Evolutionary conservation across 2,113 vertebrate species (phyloP), one percentile per base, ranked within the genome.

Genomic region (Alligator mississippiensis): DNA sequence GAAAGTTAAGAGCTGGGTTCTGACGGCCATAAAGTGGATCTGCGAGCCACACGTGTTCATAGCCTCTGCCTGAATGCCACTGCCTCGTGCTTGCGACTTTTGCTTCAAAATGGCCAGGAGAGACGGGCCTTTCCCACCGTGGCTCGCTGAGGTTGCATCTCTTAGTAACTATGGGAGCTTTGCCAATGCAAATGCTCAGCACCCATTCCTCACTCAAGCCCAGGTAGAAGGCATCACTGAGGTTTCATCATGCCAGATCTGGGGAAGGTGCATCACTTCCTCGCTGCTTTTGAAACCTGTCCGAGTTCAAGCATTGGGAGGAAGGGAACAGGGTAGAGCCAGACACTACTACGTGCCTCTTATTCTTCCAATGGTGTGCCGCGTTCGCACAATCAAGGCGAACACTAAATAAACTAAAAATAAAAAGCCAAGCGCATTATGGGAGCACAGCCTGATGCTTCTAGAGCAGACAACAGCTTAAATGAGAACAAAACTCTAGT

Each of bases 11-110:
- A 92, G 70, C 91, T 59, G 90, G 84, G 80, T 92, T 88, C 84
- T 85, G 84, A 81, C 85, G 87, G 85, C 70, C n/a, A n/a, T 68
- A 70, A 84, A 85, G 95, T 88, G 92, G 87, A 95, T 93, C 87
- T 83, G 88, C 78, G 75, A 84, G 89, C 2, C 14, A 55, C 74
- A 84, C 18, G 72, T 77, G 38, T 58, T 64, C 7, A 11, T 58
- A 66, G 93, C 84, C 90, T 88, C 83, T 88, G 92, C 88, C 95
- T 60, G 58, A 79, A 25, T 14, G 66, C 57, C 90, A 85, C 90
- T 93, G 77, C 83, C 89, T 85, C 90, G 68, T 9, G 87, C 92
- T 92, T 82, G 74, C 1, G 2, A 2, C 83, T 90, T 47, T 77
- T 6, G 59, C 75, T 77, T 59, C 62, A 90, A 72, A 86, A 77